Evolutionary conservation across 2,113 vertebrate species (phyloP), one percentile per base, ranked within the genome.

Genomic region (Irena cyanogastra): DNA sequence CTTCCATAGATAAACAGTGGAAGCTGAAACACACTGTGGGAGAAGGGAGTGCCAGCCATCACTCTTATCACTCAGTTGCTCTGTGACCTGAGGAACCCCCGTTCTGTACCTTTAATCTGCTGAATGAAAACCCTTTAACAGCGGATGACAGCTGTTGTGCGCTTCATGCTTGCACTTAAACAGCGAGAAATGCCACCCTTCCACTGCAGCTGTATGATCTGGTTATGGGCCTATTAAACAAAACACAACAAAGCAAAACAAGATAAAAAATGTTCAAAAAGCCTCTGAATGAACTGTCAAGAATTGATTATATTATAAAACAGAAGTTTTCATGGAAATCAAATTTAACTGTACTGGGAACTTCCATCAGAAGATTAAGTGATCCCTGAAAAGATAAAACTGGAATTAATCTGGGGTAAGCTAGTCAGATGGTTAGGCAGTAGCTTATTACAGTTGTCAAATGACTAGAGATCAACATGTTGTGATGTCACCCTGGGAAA

Each of bases 51-150:
- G 21, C 59, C 79, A 54, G 33, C 80, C 75, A 72, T 76, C 50
- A 41, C 53, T 70, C 57, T 37, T 64, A 76, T 85, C 79, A 91
- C 57, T 96, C 78, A 72, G 49, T 64, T 79, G 65, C 35, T 95
- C 70, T 85, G 71, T 82, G 91, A 91, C 69, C 87, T 82, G 84
- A 87, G 69, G 74, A 87, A 91, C 17, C 27, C 65, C 24, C 0
- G 2, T 83, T 91, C 87, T 83, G 54, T 69, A 82, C 87, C 80
- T 87, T 76, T 79, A 93, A 89, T 76, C 85, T 56, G 30, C 75
- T 96, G 91, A 94, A 82, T 77, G 75, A 91, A 92, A 95, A 65
- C 54, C 33, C 6, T 83, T 83, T 83, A 88, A 77, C 59, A 74
- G 71, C 6, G 10, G 68, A 53, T 89, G 92, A 87, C 89, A 93